Percentiles rank a stretch among this genome's conserved stretches.
phyloP scores from a whole-genome alignment of 2,797 vertebrate genomes.

The Craterocephalus amniculus region DNA sequence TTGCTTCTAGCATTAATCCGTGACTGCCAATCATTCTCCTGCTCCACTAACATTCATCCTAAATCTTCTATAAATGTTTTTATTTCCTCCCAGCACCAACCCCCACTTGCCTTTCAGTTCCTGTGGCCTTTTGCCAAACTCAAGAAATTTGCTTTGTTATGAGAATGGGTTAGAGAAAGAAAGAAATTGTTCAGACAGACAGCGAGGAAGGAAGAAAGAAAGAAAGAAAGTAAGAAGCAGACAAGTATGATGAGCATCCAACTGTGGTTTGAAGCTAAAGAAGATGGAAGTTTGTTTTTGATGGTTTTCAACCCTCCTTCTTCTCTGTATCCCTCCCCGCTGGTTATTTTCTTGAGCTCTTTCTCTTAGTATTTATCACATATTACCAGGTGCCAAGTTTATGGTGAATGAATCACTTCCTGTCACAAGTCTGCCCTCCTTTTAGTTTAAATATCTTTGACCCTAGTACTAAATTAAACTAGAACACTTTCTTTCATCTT shows the following conservation, averaged over 20 bases:
- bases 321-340: conserved; percentile 14
- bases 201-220: conserved; percentile 10
- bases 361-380: conserved; percentile 42
- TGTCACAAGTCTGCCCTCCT: conserved; percentile 46
- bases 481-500: conserved; percentile 37
- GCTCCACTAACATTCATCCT: conserved; percentile 44
- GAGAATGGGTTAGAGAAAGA: conserved; percentile 27
- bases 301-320: conserved; percentile 40
- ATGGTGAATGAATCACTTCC: conserved; percentile 69
- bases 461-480: conserved; percentile 38
- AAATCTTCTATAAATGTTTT: conserved; percentile 66
- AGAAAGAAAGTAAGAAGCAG: neutral
- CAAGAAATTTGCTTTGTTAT: conserved; percentile 49
- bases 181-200: conserved; percentile 18
- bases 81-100: conserved; percentile 51
- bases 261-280: conserved; percentile 37
- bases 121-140: conserved; percentile 61
- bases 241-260: conserved; percentile 32
- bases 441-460: conserved; percentile 51
- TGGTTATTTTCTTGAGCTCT: conserved; percentile 30
- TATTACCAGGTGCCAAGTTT: conserved; percentile 50
- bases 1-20: conserved; percentile 55
- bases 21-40: conserved; percentile 64
- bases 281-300: conserved; percentile 33
- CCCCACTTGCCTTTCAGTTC: conserved; percentile 48